Conservation (phyloP, 2,113 vertebrate species). For the Syrrhaptes paradoxus region DNA sequence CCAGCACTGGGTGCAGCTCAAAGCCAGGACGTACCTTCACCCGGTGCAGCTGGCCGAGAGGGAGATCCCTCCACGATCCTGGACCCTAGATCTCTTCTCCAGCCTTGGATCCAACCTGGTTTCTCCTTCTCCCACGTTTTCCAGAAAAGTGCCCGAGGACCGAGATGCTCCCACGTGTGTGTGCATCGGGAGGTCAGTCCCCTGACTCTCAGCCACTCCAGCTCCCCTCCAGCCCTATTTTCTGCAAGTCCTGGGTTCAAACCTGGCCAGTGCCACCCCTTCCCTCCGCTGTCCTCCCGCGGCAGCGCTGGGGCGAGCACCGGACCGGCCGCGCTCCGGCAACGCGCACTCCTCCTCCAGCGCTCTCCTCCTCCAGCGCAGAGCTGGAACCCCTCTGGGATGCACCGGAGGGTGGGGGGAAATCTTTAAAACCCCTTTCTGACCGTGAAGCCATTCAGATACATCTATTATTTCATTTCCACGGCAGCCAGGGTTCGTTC, state of each 20-base stretch:
- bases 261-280: neutral
- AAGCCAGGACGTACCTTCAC: neutral
- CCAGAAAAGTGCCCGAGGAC: neutral
- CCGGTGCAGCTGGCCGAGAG: neutral
- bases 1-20: neutral
- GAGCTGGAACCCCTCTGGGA: neutral
- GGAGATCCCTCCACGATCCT: neutral
- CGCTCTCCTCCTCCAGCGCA: neutral
- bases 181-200: neutral
- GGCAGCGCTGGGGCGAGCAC: neutral
- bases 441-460: neutral
- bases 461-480: accelerated
- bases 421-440: no score
- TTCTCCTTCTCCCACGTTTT: neutral
- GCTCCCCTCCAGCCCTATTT: neutral
- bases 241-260: neutral
- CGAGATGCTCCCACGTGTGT: neutral
- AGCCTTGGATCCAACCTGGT: neutral
- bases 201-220: neutral
- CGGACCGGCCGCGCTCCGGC: accelerated
- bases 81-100: neutral
- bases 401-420: neutral
- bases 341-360: neutral
- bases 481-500: neutral
- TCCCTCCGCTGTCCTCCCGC: neutral